Base-by-base conservation (phyloP, 2,888 invertebrate genomes). In the Operophtera brumata region DNA sequence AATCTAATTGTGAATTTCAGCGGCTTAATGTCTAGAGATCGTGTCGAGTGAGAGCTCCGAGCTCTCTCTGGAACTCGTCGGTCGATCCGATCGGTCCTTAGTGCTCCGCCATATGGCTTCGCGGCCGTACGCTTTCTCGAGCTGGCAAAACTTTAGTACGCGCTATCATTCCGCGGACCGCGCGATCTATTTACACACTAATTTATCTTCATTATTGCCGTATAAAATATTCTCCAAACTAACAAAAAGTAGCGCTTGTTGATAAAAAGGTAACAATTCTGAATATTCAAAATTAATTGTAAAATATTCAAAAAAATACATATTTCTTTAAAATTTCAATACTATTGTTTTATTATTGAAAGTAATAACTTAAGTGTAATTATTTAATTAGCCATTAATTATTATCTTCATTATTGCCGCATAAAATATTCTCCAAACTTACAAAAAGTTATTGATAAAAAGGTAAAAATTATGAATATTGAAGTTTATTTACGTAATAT, bases 81-180 rank as follows among this genome's bases (percentile, higher is more conserved):
- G 49, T 36, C 20, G 20, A 4, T 20, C n/a, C 43, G 36, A 49
- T 47, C 57, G 20, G 54, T 46, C 52, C 43, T 40, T 70, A 82
- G 82, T 82, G 70, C 67, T 69, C 57, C 65, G 69, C 59, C 70
- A 65, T 56, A 67, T 67, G 79, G 78, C 75, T 46, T 50, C 65
- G 72, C 47, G 70, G 65, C 34, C 75, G 75, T 75, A 77, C 79
- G 80, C 66, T 54, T 58, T 25, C 52, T 44, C 42, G 20, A 52
- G 49, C 61, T 62, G 50, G 57, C 61, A 58, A 44, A 44, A 47
- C 44, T 43, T 28, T 8, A 37, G 39, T 70, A 68, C 69, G 71
- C 75, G 70, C 68, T 77, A 71, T 69, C 74, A 73, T 71, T 70
- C 71, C 67, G 62, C 70, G 73, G 37, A 28, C 14, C 66, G 66